Evolutionary conservation across 2,113 vertebrate genomes (phyloP), one percentile per base, ranked within the genome.

Genomic region (Gambusia holbrooki): DNA sequence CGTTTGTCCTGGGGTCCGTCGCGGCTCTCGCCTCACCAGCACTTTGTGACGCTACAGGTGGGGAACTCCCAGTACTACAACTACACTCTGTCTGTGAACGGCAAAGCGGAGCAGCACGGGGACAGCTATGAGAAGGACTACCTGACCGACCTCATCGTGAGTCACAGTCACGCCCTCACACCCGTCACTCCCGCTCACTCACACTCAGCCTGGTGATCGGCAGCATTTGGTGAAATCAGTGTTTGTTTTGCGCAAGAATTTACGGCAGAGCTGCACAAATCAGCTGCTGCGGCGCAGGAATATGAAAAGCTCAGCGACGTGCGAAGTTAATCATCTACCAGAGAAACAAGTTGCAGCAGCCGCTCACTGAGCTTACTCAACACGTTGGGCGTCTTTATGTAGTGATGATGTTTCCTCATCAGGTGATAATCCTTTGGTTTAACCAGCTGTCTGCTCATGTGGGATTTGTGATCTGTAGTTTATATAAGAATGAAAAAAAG

Each of bases 41-140:
- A 1, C n/a, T 70, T 2, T 64, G 1, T 73, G 11, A 40, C 22
- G 10, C 35, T 71, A 0, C 88, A 96, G 95, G 92, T 95, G 72
- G 94, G 94, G 28, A 95, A 95, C 89, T 95, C 95, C 0, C 75
- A 90, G 69, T 96, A 96, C 86, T 96, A 95, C 86, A 96, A 95
- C 91, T 96, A 96, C 89, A 93, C 92, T 0, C 92, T 96, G 3
- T 96, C 95, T 0, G 92, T 91, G 42, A 94, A 96, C 65, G 95
- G 95, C 13, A 90, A 89, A 60, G 90, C 89, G 30, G 94, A 95
- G 30, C 85, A 85, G 33, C 95, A 96, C 19, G 84, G 87, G 0
- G 93, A 94, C 80, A 74, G 19, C 33, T 95, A 95, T 58, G 83
- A 91, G 4, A 83, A 89, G 71, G 94, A 96, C 82, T 96, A 96